These are phyloP conservation scores for Azemiops feae DNA, from an alignment of 2,113 vertebrate species.

Conservation along the genomic window DNA sequence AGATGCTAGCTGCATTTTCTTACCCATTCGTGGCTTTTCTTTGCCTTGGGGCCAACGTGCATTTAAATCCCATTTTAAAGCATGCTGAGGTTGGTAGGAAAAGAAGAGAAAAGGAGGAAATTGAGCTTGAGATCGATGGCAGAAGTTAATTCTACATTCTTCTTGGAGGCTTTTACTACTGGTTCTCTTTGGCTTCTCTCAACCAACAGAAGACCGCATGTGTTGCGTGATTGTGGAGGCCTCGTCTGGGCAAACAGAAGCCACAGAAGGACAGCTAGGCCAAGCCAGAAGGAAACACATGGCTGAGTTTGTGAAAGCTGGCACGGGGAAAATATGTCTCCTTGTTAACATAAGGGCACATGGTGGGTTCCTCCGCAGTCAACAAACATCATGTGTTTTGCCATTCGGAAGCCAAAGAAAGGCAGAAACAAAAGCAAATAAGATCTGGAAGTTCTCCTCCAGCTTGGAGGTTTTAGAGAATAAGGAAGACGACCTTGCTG, in stretches of 20 bases:
- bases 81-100: background rate
- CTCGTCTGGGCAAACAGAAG: slow-evolving; percentile 26
- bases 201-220: background rate
- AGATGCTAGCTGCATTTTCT: background rate
- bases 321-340: background rate
- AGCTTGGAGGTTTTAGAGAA: background rate
- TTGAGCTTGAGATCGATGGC: background rate
- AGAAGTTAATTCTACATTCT: background rate
- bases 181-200: background rate
- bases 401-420: background rate
- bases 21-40: background rate
- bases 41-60: background rate
- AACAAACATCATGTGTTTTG: background rate
- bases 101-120: background rate
- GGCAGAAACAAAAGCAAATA: background rate
- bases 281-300: background rate
- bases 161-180: background rate
- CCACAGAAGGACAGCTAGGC: background rate
- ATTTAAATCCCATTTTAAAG: background rate
- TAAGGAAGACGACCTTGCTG: background rate
- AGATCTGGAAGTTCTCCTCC: background rate
- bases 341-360: slow-evolving; percentile 16
- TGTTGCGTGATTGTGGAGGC: background rate
- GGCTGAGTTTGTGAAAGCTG: background rate
- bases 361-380: background rate